Evolutionary conservation across 2,113 vertebrate genomes (phyloP).

Genomic region (Anolis sagrei): DNA sequence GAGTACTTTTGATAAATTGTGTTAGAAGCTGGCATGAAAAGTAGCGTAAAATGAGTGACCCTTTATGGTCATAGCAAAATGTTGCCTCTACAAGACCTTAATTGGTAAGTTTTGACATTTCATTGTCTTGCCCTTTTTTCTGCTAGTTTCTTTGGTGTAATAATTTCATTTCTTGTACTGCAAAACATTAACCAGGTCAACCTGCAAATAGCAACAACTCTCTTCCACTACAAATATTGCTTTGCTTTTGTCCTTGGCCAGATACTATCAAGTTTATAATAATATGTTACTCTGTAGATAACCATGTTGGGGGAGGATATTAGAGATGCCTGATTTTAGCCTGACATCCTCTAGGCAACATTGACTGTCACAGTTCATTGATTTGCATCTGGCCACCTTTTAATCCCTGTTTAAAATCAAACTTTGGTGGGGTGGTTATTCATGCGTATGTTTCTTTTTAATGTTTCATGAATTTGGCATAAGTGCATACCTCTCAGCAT

Average conservation of each 20-base stretch:
- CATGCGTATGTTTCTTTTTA: background rate
- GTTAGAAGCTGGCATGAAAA: slow-evolving; percentile 10
- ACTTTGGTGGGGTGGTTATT: slow-evolving; percentile 15
- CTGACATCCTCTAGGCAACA: slow-evolving; percentile 25
- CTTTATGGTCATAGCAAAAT: slow-evolving; percentile 23
- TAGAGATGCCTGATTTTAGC: background rate
- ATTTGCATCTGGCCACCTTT: slow-evolving; percentile 22
- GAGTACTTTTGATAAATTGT: slow-evolving; percentile 23
- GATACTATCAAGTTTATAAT: slow-evolving; percentile 26
- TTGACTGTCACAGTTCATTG: background rate
- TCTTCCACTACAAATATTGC: slow-evolving; percentile 10
- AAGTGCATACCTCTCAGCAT: slow-evolving; percentile 35
- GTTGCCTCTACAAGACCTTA: slow-evolving; percentile 6
- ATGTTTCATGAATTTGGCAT: background rate
- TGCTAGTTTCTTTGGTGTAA: slow-evolving; percentile 43
- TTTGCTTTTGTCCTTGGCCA: slow-evolving; percentile 34
- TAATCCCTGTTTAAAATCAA: slow-evolving; percentile 28
- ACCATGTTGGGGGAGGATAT: background rate
- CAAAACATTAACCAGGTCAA: slow-evolving; percentile 31
- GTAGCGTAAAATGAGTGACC: slow-evolving; percentile 22
- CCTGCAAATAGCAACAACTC: slow-evolving; percentile 31
- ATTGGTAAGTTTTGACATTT: slow-evolving; percentile 22
- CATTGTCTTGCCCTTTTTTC: slow-evolving; percentile 7
- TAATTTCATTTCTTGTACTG: slow-evolving; percentile 35
- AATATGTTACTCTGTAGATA: slow-evolving; percentile 27